A percentile compares a stretch with the other conserved stretches of the same genome.
These are phyloP conservation scores for Rhegmatorhina hoffmannsi DNA, from an alignment of 2,113 vertebrate species.

Conservation along the genomic window DNA sequence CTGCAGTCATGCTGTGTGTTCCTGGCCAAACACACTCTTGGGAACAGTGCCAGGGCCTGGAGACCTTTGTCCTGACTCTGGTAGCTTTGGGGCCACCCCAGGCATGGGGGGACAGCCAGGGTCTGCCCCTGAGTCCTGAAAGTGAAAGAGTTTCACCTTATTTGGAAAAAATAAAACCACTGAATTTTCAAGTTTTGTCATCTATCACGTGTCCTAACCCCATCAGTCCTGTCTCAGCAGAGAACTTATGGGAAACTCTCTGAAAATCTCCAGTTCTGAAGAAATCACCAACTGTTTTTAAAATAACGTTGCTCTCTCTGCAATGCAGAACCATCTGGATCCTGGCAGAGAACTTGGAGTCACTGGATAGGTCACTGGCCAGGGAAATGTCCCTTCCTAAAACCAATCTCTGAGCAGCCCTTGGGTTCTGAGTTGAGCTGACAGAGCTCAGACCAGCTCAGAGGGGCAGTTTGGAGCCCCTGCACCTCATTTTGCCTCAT, in stretches of 20 bases:
- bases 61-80: neutral
- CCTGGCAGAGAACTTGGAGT: neutral
- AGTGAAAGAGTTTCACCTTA: neutral
- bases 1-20: neutral
- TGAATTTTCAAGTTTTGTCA: neutral
- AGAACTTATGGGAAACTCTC: neutral
- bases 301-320: neutral
- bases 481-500: neutral
- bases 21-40: neutral
- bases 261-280: neutral
- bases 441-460: neutral
- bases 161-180: neutral
- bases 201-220: neutral
- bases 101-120: fast-evolving
- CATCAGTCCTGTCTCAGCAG: neutral
- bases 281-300: neutral
- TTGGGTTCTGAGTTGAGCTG: neutral
- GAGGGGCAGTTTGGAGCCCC: neutral
- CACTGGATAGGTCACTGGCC: neutral
- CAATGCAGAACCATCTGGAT: neutral
- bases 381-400: neutral
- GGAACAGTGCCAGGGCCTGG: neutral
- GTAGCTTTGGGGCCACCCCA: fast-evolving
- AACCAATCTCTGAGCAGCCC: neutral
- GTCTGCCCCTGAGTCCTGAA: neutral